Base-by-base conservation (phyloP, 2,797 vertebrate species). In the Pelochelys cantorii region DNA sequence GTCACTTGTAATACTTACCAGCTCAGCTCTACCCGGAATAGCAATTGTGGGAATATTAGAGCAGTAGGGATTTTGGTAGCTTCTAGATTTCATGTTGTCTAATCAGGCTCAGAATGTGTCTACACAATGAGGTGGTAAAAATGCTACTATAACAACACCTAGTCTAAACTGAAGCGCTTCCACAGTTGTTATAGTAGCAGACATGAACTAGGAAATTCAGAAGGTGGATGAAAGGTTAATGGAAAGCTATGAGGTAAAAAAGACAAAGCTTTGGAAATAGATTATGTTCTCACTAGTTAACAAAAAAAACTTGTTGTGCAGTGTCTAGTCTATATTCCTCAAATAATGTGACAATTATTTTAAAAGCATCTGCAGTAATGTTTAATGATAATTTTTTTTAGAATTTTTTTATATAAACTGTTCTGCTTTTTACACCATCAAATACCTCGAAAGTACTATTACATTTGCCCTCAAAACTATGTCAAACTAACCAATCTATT, bases 51-150 rank as follows among this genome's bases (percentile, higher is more conserved):
- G 93, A 96, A 93, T 85, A 75, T 89, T 93, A 89, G 59, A 88
- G 56, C 0, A 3, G 94, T 92, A 90, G 83, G 93, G 93, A 93
- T 53, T 13, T 78, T 94, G 55, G 79, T 90, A 82, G 87, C 85
- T 96, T 87, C 80, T 85, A 90, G 79, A 93, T 53, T 93, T 94
- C 90, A 87, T 59, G 42, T 77, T 94, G 91, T 87, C 93, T 95
- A 96, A 94, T 85, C 62, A 91, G 90, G 79, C 92, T 48, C 90
- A 93, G 87, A 91, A n/a, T 88, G 84, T 95, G 95, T 94, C 95
- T 95, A 96, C 91, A 92, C 90, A 95, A 85, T 48, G 17, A 22
- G 87, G 79, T n/a, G 42, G 83, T 96, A 95, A 96, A 96, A 96
- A 91, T 97, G 93, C 55, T 77, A 77, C 71, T 91, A 87, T 91